Evolutionary conservation across 2,888 invertebrate species (phyloP).

Genomic region (Chymomyza fuscimana): DNA sequence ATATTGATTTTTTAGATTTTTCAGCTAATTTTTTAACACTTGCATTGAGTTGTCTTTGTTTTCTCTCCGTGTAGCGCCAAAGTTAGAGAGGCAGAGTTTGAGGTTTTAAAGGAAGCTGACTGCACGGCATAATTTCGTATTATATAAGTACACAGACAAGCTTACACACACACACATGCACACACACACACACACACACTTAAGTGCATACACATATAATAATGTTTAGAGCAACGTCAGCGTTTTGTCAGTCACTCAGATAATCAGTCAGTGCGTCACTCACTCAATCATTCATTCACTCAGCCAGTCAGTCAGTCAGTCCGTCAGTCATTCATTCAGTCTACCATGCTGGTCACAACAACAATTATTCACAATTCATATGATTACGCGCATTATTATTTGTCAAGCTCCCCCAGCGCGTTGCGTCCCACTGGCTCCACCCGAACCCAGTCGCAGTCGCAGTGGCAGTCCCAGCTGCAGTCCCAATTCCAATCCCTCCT

Average conservation of each 20-base stretch:
- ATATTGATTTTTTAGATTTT: too few species aligned
- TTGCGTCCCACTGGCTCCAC: background rate
- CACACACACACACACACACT: background rate
- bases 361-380: constrained; percentile 18
- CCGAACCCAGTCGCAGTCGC: background rate
- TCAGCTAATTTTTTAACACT: too few species aligned
- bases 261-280: background rate
- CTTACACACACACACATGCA: too few species aligned
- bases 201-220: background rate
- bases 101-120: background rate
- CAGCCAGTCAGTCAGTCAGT: constrained; percentile 12
- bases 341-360: background rate
- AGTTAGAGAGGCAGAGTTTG: background rate
- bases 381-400: constrained; percentile 18
- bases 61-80: background rate
- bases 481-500: background rate
- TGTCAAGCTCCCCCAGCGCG: background rate
- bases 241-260: background rate
- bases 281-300: constrained; percentile 16
- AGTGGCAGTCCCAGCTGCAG: background rate
- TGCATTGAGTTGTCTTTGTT: background rate
- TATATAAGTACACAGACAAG: background rate
- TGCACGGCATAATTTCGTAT: background rate
- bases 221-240: background rate
- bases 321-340: background rate